Conservation (phyloP, 2,888 invertebrate genomes). For the Parthenolecanium corni region DNA sequence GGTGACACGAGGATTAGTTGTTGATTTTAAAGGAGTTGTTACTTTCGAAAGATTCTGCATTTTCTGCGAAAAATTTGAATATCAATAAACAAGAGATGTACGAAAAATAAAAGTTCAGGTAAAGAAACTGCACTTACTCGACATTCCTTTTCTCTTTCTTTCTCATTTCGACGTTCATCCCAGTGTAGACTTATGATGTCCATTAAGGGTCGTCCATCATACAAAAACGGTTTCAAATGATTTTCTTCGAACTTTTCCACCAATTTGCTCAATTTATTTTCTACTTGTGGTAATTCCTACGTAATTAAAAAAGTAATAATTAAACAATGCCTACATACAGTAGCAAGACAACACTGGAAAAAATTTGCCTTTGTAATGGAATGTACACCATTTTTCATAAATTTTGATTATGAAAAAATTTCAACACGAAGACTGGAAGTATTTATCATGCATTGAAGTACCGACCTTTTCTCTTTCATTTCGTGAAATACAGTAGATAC, state of each 20-base stretch:
- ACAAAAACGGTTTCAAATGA: slow-evolving; percentile 47
- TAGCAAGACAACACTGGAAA: too few species aligned
- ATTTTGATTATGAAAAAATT: too few species aligned
- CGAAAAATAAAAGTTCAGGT: background rate
- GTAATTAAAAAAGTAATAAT: slow-evolving; percentile 28
- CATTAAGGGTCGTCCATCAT: slow-evolving; percentile 51
- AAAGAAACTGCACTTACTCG: slow-evolving; percentile 16
- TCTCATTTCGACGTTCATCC: slow-evolving; percentile 38
- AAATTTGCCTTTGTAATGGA: too few species aligned
- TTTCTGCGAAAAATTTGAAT: slow-evolving; percentile 2
- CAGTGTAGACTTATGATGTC: slow-evolving; percentile 51
- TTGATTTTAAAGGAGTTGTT: slow-evolving; percentile 4
- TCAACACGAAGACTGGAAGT: too few species aligned
- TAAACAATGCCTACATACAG: background rate
- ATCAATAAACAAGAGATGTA: background rate
- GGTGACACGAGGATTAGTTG: background rate
- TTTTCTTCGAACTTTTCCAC: slow-evolving; percentile 46
- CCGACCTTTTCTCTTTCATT: too few species aligned
- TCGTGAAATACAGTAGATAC: too few species aligned
- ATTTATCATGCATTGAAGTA: too few species aligned
- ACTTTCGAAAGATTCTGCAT: slow-evolving; percentile 1
- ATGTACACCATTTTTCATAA: too few species aligned
- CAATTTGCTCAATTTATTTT: slow-evolving; percentile 49
- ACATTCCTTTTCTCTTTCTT: slow-evolving; percentile 36
- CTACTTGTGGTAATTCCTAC: slow-evolving; percentile 58